Conservation (phyloP, 1,140 invertebrate species). For the Mesaphorura yosii region DNA sequence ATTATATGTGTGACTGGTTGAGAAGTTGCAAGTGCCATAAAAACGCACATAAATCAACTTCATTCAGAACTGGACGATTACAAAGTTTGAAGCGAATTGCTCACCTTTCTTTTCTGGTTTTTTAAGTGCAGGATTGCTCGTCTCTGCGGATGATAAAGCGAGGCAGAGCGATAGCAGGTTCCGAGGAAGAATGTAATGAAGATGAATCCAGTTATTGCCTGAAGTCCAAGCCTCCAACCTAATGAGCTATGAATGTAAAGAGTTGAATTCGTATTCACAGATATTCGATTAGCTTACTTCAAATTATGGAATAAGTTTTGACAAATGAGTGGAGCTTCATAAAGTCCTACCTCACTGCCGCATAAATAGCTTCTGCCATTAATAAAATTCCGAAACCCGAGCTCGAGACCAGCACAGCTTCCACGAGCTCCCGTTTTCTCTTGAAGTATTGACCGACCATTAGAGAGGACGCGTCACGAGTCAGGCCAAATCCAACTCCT, state of each 20-base stretch:
- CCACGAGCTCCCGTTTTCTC: slow-evolving; percentile 67
- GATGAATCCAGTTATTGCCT: slow-evolving; percentile 69
- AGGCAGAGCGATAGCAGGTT: slow-evolving; percentile 77
- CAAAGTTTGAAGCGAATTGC: no score
- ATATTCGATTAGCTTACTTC: neutral
- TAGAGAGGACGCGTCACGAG: slow-evolving; percentile 68
- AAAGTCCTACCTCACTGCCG: slow-evolving; percentile 56
- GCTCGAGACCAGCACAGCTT: slow-evolving; percentile 76
- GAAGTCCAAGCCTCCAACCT: slow-evolving; percentile 73
- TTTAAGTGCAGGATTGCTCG: slow-evolving; percentile 83
- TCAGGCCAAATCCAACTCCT: slow-evolving; percentile 72
- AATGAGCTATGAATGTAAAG: slow-evolving; percentile 54
- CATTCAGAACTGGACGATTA: no score
- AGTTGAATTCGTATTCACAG: neutral
- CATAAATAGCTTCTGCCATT: slow-evolving; percentile 67
- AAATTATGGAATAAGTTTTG: neutral
- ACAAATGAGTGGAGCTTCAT: neutral
- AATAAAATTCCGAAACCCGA: slow-evolving; percentile 71
- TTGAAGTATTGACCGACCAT: slow-evolving; percentile 90
- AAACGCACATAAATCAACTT: no score
- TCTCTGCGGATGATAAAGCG: slow-evolving; percentile 76
- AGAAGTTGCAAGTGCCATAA: neutral
- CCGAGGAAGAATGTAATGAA: slow-evolving; percentile 76
- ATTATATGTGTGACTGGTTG: neutral
- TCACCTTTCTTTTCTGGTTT: slow-evolving; percentile 67